A percentile compares a stretch with the other conserved stretches of the same genome.
Evolutionary conservation across 1,140 invertebrate genomes (phyloP).

Genomic region (Drosophila serrata): DNA sequence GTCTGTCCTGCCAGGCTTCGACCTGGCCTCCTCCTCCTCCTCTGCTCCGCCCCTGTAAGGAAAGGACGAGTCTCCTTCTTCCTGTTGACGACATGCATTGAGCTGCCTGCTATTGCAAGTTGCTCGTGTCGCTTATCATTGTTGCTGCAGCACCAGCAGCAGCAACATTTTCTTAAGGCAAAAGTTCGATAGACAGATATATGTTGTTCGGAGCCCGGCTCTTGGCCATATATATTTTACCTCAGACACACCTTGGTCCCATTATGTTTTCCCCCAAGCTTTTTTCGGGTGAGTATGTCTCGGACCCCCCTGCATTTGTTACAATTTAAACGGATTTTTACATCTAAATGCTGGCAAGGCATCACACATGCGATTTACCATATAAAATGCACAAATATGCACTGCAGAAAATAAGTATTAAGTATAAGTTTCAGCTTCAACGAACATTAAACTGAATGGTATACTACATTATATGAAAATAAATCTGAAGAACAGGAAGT

Average conservation of each 20-base stretch:
- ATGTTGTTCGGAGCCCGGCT: conserved; percentile 47
- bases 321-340: conserved; percentile 77
- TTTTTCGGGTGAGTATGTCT: conserved; percentile 1
- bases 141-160: conserved; percentile 65
- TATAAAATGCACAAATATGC: conserved; percentile 38
- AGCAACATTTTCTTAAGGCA: conserved; percentile 59
- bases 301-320: conserved; percentile 46
- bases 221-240: conserved; percentile 48
- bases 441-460: neutral
- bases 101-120: conserved; percentile 36
- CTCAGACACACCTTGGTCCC: conserved; percentile 6
- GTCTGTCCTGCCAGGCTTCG: conserved; percentile 40
- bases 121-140: conserved; percentile 58
- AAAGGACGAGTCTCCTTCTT: conserved; percentile 15
- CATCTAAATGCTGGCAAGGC: conserved; percentile 54
- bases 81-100: conserved; percentile 63
- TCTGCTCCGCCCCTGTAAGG: neutral
- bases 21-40: conserved; percentile 32
- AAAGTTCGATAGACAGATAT: conserved; percentile 64
- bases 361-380: conserved; percentile 60
- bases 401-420: neutral
- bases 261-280: neutral
- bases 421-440: neutral
- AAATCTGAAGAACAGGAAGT: neutral
- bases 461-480: neutral